phyloP scores from a whole-genome alignment of 35 echinoderm and acorn worm genomes.

The Hemicentrotus pulcherrimus region DNA sequence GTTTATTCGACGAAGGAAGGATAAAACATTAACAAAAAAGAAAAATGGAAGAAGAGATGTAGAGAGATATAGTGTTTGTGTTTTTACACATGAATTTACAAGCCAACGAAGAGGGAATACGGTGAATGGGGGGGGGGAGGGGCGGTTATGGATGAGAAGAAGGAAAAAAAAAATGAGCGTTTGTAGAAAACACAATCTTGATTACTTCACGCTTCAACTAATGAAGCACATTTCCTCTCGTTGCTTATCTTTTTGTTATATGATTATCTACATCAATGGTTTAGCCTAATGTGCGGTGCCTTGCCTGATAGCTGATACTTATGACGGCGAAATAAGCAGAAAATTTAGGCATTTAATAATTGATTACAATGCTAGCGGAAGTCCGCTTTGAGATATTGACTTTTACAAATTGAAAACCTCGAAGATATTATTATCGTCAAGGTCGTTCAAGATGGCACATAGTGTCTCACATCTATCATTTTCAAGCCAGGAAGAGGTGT shows the following conservation, averaged over 20 bases:
- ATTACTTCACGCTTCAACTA: background rate
- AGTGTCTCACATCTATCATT: background rate
- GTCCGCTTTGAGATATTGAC: conserved; percentile 1
- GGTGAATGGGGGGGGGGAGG: background rate
- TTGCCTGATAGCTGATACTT: background rate
- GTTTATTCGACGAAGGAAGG: background rate
- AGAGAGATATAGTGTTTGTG: background rate
- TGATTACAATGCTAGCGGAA: background rate
- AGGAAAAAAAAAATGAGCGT: background rate
- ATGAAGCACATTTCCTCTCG: background rate
- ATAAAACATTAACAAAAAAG: background rate
- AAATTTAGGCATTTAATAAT: background rate
- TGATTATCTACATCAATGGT: background rate
- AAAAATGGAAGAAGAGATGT: background rate
- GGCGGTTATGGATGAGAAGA: background rate
- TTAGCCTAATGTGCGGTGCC: background rate
- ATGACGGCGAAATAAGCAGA: background rate
- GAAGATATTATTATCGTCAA: background rate
- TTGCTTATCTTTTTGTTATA: background rate
- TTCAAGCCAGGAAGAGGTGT: background rate
- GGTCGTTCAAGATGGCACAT: background rate
- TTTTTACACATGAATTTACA: too few species aligned
- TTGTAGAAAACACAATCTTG: background rate
- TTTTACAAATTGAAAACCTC: background rate
- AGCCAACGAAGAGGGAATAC: background rate